phyloP scores from a whole-genome alignment of 2,797 vertebrate species.

The Glyptemys insculpta region DNA sequence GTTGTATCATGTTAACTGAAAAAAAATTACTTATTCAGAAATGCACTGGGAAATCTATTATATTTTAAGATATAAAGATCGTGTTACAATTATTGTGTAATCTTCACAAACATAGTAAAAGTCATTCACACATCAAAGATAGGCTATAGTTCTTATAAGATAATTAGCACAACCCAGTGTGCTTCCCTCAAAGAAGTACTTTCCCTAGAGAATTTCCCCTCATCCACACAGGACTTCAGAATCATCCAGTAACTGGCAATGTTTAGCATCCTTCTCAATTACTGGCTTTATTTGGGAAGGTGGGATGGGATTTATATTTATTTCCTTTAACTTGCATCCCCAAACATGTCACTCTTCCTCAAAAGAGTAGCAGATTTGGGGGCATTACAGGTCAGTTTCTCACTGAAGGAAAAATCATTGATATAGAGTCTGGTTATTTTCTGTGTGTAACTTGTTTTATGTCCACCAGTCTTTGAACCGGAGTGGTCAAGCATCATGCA shows the following conservation, averaged over 20 bases:
- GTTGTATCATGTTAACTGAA: conserved; percentile 23
- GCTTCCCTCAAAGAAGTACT: neutral
- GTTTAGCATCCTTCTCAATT: neutral
- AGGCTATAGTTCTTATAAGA: neutral
- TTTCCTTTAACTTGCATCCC: neutral
- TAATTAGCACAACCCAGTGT: neutral
- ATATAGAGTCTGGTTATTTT: neutral
- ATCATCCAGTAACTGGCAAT: neutral
- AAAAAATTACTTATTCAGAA: conserved; percentile 9
- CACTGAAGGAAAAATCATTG: neutral
- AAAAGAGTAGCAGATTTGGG: neutral
- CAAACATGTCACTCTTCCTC: neutral
- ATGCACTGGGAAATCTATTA: conserved; percentile 23
- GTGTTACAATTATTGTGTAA: conserved; percentile 51
- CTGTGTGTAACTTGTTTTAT: neutral
- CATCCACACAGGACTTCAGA: neutral
- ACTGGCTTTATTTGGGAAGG: neutral
- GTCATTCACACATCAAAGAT: neutral
- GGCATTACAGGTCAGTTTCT: neutral
- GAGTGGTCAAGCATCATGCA: neutral
- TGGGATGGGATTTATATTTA: neutral
- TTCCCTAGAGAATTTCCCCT: neutral
- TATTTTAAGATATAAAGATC: conserved; percentile 8
- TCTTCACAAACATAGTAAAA: conserved; percentile 43
- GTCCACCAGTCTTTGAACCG: neutral